Percentiles rank a stretch among this genome's conserved stretches.
These are phyloP conservation scores for Deilephila elpenor DNA, from an alignment of 2,888 invertebrate genomes.

Conservation along the genomic window DNA sequence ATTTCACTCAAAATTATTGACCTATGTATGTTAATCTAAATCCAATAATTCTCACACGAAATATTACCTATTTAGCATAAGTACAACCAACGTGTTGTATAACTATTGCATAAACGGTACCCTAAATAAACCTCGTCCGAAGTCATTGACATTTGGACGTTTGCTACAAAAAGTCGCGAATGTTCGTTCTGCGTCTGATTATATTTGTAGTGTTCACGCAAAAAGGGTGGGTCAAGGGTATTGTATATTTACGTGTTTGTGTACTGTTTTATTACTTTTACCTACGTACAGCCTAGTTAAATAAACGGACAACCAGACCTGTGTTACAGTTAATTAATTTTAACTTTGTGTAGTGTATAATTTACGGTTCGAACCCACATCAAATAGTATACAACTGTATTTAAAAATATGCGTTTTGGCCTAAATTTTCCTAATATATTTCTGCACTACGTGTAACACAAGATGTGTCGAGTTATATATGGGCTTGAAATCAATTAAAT, in stretches of 20 bases:
- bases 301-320: too few relatives aligned
- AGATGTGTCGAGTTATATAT: too few relatives aligned
- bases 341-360: too few relatives aligned
- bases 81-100: background rate
- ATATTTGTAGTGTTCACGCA: background rate
- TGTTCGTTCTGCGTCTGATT: background rate
- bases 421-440: too few relatives aligned
- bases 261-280: background rate
- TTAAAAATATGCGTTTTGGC: too few relatives aligned
- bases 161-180: background rate
- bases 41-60: background rate
- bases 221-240: background rate
- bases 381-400: too few relatives aligned
- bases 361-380: too few relatives aligned
- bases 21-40: background rate
- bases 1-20: too few relatives aligned
- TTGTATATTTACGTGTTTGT: too few relatives aligned
- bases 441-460: too few relatives aligned
- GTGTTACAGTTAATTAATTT: too few relatives aligned
- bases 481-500: too few relatives aligned
- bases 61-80: background rate
- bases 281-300: background rate
- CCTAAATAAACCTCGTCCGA: conserved; percentile 7
- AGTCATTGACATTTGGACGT: conserved; percentile 20
- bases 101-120: background rate